Evolutionary conservation across 2,888 invertebrate genomes (phyloP), one percentile per base, ranked within the genome.

Genomic region (Hylaea fasciaria): DNA sequence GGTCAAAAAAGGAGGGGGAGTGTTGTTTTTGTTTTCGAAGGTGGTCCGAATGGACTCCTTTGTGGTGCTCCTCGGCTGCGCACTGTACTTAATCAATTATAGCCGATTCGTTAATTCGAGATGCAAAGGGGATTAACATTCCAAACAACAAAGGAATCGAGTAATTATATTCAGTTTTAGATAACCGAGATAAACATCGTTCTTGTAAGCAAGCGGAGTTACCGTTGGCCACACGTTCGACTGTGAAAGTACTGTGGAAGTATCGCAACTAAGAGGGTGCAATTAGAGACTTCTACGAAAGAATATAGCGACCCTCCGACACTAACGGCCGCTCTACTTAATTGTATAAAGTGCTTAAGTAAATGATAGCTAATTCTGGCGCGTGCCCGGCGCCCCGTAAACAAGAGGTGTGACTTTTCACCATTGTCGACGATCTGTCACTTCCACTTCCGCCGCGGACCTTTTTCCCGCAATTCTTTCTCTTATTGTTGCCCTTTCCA

Each of bases 331-430:
- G 80, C 81, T 82, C 81, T 75, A 82, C 86, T 89, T 91, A 91
- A 91, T 92, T 91, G 90, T 89, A 91, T 91, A 87, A 90, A 91
- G 89, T 87, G 84, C 90, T 91, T 88, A 89, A 92, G 90, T 91
- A 90, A 92, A 91, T 89, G 91, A 91, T 91, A 89, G 89, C 89
- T 90, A 91, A 91, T 91, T 86, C 83, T 65, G 76, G 65, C 70
- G 72, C 76, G 84, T 81, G 84, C 85, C 75, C 85, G 80, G 62
- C 71, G 82, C 74, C 73, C 86, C 87, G 90, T 89, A 88, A 91
- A 89, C 91, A 90, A 86, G 90, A 91, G 90, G 92, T 92, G 92
- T 91, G 91, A 91, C 91, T 91, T 91, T 86, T 81, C 84, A 85
- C 89, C 90, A 89, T 88, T 87, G 89, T 85, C 86, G 86, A 80